These are phyloP conservation scores for Speoplatyrhinus poulsoni DNA, from an alignment of 2,113 vertebrate species.

Conservation along the genomic window DNA sequence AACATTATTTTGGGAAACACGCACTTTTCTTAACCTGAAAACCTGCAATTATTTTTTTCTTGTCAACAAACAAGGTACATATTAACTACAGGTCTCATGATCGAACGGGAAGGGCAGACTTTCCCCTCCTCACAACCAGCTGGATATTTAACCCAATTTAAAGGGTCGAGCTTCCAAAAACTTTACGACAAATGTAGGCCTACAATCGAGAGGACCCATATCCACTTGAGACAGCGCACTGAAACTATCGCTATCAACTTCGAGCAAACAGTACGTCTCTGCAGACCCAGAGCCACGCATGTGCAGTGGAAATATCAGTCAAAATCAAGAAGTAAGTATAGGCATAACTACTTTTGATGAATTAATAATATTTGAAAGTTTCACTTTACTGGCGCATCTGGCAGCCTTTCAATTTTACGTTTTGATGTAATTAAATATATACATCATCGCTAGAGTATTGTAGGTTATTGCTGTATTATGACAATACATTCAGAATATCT, in stretches of 20 bases:
- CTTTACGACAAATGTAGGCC: not conserved
- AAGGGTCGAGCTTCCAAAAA: slow-evolving; percentile 14
- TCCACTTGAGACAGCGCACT: not conserved
- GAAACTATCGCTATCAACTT: not conserved
- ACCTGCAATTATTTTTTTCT: slow-evolving; percentile 44
- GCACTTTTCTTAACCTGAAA: slow-evolving; percentile 12
- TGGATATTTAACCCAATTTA: slow-evolving; percentile 49
- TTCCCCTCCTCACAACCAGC: slow-evolving; percentile 23
- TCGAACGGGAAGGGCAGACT: slow-evolving; percentile 51
- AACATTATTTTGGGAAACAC: not conserved
- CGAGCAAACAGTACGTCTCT: not conserved
- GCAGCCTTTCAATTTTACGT: too few relatives aligned
- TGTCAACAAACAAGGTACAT: slow-evolving; percentile 64
- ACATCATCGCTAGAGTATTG: too few relatives aligned
- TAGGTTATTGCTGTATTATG: too few relatives aligned
- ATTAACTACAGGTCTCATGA: slow-evolving; percentile 72
- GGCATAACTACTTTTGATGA: not conserved
- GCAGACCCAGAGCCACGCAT: not conserved
- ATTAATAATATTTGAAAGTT: not conserved
- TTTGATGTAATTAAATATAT: too few relatives aligned
- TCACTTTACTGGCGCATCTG: not conserved
- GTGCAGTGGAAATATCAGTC: not conserved
- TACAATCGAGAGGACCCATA: not conserved
- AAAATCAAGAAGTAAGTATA: slow-evolving; percentile 41
- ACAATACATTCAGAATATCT: too few relatives aligned